Evolutionary conservation across 2,113 vertebrate genomes (phyloP).

Genomic region (Anthoscopus minutus): DNA sequence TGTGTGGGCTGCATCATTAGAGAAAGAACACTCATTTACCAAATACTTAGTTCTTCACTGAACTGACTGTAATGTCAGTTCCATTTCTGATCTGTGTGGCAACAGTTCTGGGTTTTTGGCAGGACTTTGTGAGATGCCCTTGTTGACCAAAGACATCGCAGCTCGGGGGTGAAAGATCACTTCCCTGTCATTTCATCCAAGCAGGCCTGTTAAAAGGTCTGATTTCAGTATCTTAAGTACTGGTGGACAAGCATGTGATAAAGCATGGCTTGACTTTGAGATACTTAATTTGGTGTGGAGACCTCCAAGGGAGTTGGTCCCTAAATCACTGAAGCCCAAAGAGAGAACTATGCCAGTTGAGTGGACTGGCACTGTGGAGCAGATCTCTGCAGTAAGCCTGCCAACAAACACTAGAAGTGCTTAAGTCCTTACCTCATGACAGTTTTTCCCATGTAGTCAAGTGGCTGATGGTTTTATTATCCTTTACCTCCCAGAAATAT

Average conservation of each 20-base stretch:
- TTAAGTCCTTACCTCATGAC: not conserved
- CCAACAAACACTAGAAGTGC: not conserved
- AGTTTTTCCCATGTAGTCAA: not conserved
- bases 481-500: not conserved
- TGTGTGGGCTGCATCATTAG: not conserved
- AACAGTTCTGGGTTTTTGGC: not conserved
- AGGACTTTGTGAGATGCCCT: accelerated
- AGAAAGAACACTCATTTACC: not conserved
- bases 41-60: not conserved
- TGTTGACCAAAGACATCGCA: not conserved
- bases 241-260: not conserved
- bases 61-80: not conserved
- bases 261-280: not conserved
- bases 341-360: not conserved
- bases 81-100: not conserved
- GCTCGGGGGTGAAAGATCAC: not conserved
- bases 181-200: not conserved
- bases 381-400: not conserved
- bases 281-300: not conserved
- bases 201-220: not conserved
- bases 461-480: not conserved
- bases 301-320: not conserved
- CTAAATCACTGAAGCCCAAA: not conserved
- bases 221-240: not conserved
- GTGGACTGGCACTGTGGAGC: not conserved